A percentile compares a stretch with the other conserved stretches of the same genome.
These are phyloP conservation scores for Drosophila mulleri DNA, from an alignment of 2,888 invertebrate species.

Conservation along the genomic window DNA sequence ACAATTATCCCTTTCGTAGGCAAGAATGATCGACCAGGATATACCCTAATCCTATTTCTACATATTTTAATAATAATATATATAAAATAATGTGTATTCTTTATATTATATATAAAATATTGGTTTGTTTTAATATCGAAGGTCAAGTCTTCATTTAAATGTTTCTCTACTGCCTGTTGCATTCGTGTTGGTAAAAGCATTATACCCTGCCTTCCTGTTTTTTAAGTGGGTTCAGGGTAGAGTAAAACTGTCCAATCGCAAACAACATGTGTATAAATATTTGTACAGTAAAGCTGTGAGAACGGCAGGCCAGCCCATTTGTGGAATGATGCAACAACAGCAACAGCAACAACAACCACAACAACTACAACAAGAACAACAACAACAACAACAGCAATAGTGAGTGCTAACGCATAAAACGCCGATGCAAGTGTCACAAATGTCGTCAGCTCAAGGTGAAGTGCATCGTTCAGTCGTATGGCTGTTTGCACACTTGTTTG, in stretches of 20 bases:
- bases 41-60: neutral
- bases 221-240: neutral
- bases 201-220: neutral
- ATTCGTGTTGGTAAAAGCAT: neutral
- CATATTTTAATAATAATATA: no score
- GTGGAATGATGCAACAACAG: conserved; percentile 12
- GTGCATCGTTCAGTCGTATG: conserved; percentile 38
- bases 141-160: neutral
- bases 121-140: neutral
- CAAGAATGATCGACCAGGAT: neutral
- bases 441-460: conserved; percentile 66
- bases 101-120: no score
- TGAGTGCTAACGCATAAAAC: conserved; percentile 37
- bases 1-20: neutral
- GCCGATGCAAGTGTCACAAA: conserved; percentile 50
- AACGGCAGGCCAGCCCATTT: conserved; percentile 31
- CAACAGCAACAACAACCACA: neutral
- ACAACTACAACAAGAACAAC: conserved; percentile 3
- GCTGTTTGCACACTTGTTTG: conserved; percentile 36
- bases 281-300: conserved; percentile 27
- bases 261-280: conserved; percentile 43
- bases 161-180: neutral
- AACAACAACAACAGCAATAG: conserved; percentile 11
- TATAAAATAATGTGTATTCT: no score
- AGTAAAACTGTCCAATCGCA: conserved; percentile 17